These are phyloP conservation scores for Spongia lamella DNA, from an alignment of 37 sponge, comb jelly and placozoan genomes.

Conservation along the genomic window DNA sequence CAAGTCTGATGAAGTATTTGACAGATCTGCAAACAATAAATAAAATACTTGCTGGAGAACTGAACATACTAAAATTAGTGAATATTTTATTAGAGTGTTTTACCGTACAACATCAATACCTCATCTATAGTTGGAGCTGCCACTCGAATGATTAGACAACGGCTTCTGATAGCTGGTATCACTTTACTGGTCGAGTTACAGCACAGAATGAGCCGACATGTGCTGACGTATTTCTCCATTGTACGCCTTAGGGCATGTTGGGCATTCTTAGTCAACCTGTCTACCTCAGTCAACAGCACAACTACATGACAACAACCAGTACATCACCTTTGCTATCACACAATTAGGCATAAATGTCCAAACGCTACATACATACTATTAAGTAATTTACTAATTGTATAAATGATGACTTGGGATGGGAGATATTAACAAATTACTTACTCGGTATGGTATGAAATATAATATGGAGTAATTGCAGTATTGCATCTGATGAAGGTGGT, in stretches of 20 bases:
- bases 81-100: not conserved
- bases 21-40: conserved; percentile 47
- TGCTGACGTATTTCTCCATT: conserved; percentile 97
- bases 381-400: not conserved
- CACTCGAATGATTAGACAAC: conserved; percentile 91
- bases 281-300: conserved; percentile 87
- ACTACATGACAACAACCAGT: conserved; percentile 54
- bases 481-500: no score
- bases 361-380: not conserved
- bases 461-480: no score
- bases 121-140: conserved; percentile 90
- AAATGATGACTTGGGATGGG: not conserved
- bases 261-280: conserved; percentile 89
- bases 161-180: conserved; percentile 91
- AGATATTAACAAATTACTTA: not conserved
- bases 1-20: conserved; percentile 69
- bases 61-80: not conserved
- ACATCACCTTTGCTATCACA: not conserved
- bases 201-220: conserved; percentile 95
- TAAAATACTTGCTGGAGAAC: not conserved
- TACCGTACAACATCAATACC: conserved; percentile 22
- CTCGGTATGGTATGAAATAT: not conserved
- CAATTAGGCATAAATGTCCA: not conserved
- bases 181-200: conserved; percentile 98
- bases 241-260: conserved; percentile 97